These are phyloP conservation scores for Emydura subglobosa DNA, from an alignment of 2,113 vertebrate species.

Conservation along the genomic window DNA sequence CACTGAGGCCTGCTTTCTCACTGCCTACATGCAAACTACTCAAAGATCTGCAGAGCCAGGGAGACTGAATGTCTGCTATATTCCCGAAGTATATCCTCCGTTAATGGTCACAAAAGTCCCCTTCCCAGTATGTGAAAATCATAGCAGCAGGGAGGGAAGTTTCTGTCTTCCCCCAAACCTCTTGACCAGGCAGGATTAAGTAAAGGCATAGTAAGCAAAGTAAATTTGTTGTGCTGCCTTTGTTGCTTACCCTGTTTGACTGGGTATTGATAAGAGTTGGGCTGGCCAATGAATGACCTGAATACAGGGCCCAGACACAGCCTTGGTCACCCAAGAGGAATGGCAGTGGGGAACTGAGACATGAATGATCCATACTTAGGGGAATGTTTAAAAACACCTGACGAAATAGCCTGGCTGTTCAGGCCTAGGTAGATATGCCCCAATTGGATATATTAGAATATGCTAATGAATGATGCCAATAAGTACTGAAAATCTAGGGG, in stretches of 20 bases:
- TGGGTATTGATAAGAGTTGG: not conserved
- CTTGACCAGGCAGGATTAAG: not conserved
- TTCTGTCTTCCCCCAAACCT: not conserved
- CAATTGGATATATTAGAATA: not conserved
- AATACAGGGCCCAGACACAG: not conserved
- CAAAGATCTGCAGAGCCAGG: not conserved
- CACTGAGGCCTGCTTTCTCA: not conserved
- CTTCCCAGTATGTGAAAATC: not conserved
- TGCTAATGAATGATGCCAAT: not conserved
- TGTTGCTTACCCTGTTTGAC: not conserved
- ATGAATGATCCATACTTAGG: not conserved
- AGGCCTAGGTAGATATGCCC: not conserved
- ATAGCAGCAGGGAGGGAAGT: not conserved
- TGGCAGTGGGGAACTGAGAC: not conserved
- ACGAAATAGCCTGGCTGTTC: not conserved
- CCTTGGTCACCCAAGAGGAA: not conserved
- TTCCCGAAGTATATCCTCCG: not conserved
- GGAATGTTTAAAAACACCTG: not conserved
- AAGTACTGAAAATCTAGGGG: not conserved
- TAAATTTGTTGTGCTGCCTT: not conserved
- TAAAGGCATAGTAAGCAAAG: not conserved
- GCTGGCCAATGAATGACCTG: not conserved
- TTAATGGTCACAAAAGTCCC: not conserved
- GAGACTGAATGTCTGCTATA: not conserved
- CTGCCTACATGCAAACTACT: not conserved